A percentile compares a stretch with the other conserved stretches of the same genome.
phyloP scores from a whole-genome alignment of 1,140 invertebrate species.

The Papilio helenus region DNA sequence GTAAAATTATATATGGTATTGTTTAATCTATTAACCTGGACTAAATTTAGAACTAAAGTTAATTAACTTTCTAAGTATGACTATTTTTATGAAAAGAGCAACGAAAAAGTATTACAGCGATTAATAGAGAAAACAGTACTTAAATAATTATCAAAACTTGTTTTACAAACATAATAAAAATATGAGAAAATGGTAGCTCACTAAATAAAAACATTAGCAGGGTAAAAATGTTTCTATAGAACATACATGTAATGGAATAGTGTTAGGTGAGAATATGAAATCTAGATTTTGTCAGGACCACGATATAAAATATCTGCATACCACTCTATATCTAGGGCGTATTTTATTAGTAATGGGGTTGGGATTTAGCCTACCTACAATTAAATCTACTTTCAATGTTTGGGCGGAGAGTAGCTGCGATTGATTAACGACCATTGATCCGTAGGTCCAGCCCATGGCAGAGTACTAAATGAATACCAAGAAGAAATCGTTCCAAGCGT shows the following conservation, averaged over 20 bases:
- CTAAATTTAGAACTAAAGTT: neutral
- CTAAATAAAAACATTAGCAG: neutral
- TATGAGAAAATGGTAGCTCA: neutral
- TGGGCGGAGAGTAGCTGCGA: neutral
- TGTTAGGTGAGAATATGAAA: neutral
- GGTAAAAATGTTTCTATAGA: neutral
- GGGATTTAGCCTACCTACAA: neutral
- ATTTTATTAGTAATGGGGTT: neutral
- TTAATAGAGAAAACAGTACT: neutral
- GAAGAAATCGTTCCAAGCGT: neutral
- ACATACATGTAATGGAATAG: neutral
- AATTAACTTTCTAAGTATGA: neutral
- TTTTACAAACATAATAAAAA: neutral
- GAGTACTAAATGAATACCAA: too few species aligned
- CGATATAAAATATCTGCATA: neutral
- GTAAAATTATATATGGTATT: too few species aligned
- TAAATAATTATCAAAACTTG: neutral
- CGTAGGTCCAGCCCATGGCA: neutral
- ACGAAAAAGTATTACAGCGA: neutral
- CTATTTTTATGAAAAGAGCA: neutral
- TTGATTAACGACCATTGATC: neutral
- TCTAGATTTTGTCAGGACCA: neutral
- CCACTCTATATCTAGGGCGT: neutral
- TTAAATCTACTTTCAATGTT: neutral
- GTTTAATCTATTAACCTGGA: neutral